Evolutionary conservation across 92 coral and sea anemone genomes (phyloP), one percentile per base, ranked within the genome.

Genomic region (Desmophyllum pertusum): DNA sequence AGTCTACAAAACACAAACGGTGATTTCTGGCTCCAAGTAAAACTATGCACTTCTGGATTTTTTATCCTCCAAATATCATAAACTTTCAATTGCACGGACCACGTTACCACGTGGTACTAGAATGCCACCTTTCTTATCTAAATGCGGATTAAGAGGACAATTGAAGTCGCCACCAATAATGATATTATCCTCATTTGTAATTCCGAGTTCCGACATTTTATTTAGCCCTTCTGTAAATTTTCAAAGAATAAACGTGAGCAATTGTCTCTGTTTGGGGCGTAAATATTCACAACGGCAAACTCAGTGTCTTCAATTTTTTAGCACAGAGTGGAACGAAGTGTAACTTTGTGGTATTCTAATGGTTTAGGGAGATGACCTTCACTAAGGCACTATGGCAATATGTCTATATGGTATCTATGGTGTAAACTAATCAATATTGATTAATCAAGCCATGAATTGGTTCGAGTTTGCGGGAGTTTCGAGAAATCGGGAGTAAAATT

Each of bases 121-220:
- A 59, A 10, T 78, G 15, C 73, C 59, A 62, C 83, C 83, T 19
- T 59, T 39, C 71, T 57, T 78, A 21, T 78, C 83, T 42, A 78
- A 59, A 36, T 17, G 70, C 6, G 73, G 83, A 67, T 78, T 78
- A 45, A 78, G 43, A n/a, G 73, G 83, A 78, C 77, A 73, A 42
- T 45, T 41, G 35, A 73, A 73, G 40, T 73, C 62, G 11, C 0
- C 77, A 25, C 77, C 77, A 23, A 10, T 73, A 40, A 42, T 27
- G 40, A 41, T 73, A n/a, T n/a, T n/a, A n/a, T n/a, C 77, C 55
- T 73, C 55, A 45, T 45, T 11, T 18, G 55, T 6, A 23, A 73
- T 14, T 73, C 77, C 77, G 40, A 73, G 40, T 73, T 41, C 39
- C 43, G 40, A 21, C 39, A 73, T 23, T 23, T 23, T 23, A n/a